Evolutionary conservation across 2,888 invertebrate genomes (phyloP).

Genomic region (Acanthococcus lagerstroemiae): DNA sequence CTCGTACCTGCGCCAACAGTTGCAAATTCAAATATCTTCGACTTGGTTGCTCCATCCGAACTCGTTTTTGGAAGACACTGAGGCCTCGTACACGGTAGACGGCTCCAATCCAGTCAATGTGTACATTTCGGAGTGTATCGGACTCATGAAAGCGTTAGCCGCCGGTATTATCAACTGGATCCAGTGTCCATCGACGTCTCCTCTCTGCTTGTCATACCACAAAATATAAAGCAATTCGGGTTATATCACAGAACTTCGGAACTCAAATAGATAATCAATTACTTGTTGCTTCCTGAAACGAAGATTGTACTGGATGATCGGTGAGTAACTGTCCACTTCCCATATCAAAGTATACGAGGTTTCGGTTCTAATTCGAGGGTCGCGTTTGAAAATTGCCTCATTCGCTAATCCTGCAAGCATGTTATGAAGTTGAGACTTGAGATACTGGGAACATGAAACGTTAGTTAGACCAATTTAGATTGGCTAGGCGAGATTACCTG

Average conservation of each 20-base stretch:
- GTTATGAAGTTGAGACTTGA: neutral
- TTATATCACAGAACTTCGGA: too few species aligned
- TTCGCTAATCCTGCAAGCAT: conserved; percentile 20
- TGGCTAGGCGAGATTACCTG: neutral
- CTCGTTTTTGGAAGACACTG: conserved; percentile 67
- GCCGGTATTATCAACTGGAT: conserved; percentile 16
- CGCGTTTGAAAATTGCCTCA: conserved; percentile 10
- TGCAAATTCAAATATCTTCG: conserved; percentile 62
- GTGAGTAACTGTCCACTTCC: conserved; percentile 45
- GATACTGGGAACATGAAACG: neutral
- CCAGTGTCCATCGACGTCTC: conserved; percentile 18
- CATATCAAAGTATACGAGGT: conserved; percentile 41
- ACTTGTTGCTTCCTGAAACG: conserved; percentile 45
- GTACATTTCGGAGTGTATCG: conserved; percentile 65
- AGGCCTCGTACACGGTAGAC: conserved; percentile 65
- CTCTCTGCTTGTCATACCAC: conserved; percentile 10
- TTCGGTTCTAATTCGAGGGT: conserved; percentile 14
- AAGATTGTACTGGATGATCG: conserved; percentile 43
- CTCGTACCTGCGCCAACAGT: conserved; percentile 43
- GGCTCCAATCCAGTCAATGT: conserved; percentile 62
- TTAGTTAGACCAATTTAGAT: neutral
- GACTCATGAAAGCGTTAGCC: conserved; percentile 46
- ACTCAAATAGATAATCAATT: too few species aligned
- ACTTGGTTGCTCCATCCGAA: conserved; percentile 78
- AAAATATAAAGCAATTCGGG: neutral